Conservation (phyloP, 2,888 invertebrate genomes). For the Hartigia nigra region DNA sequence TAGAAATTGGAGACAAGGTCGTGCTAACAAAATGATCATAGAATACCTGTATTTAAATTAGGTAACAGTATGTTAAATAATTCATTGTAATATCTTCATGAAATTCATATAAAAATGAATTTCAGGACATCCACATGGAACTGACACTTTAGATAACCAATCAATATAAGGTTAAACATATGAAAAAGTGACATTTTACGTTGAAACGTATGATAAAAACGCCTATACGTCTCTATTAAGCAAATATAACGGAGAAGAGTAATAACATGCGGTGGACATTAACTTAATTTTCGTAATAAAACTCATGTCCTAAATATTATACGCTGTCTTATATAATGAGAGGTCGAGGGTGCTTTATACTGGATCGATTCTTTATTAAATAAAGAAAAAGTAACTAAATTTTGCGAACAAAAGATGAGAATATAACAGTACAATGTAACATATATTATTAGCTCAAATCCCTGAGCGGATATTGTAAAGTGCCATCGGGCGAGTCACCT, state of each 20-base stretch:
- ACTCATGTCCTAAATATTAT: neutral
- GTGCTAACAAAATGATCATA: neutral
- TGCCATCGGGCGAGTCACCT: neutral
- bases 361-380: neutral
- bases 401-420: slow-evolving; percentile 14
- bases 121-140: neutral
- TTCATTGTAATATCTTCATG: neutral
- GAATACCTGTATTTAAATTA: neutral
- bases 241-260: neutral
- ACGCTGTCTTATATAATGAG: neutral
- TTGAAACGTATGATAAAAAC: neutral
- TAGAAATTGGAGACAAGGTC: neutral
- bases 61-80: neutral
- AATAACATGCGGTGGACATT: neutral
- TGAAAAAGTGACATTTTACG: neutral
- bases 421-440: slow-evolving; percentile 11
- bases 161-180: neutral
- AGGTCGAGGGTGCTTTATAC: neutral
- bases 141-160: neutral
- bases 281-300: neutral
- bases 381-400: neutral
- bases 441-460: slow-evolving; percentile 3
- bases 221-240: neutral
- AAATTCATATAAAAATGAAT: neutral
- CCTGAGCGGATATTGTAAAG: neutral